Evolutionary conservation across 2,113 vertebrate species (phyloP), one percentile per base, ranked within the genome.

Genomic region (Excalfactoria chinensis): DNA sequence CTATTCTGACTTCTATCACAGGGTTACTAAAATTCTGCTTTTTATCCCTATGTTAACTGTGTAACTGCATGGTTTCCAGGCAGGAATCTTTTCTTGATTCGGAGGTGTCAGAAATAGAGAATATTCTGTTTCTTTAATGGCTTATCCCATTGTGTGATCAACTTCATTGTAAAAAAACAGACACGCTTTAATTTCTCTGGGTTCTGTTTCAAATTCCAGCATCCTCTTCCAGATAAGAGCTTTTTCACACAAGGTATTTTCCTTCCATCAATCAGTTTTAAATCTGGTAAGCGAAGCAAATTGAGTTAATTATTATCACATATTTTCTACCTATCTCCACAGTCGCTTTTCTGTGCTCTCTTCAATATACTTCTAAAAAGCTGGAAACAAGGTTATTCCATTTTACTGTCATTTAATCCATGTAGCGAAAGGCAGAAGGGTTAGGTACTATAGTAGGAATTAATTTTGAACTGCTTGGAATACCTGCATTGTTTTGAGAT

Each of bases 61-160:
- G 58, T 84, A 76, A 88, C 60, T 91, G 92, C 73, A 41, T 84
- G 58, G 32, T 86, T 95, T 93, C 83, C 48, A 84, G 25, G 25
- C 35, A 48, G 35, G 84, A 90, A 84, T 72, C 59, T 90, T 90
- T 72, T 78, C 77, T 86, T 90, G 66, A 79, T 86, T 82, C 84
- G 84, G 81, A 84, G 53, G 62, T 90, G 84, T 93, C 92, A 95
- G 48, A 88, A 90, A 82, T 86, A 46, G 86, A 66, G 40, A 84
- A 30, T 80, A 68, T 79, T 95, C 62, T 81, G 35, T 86, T 86
- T 16, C 44, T 75, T 81, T 90, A 88, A 41, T 67, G 72, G 73
- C 93, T 95, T 88, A 49, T 82, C 72, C 35, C 55, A 86, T 58
- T 28, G 16, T 66, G 35, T 82, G 77, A 84, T 78, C 86, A 73